Conservation (phyloP, 1,140 invertebrate genomes). For the Drosophila ficusphila region DNA sequence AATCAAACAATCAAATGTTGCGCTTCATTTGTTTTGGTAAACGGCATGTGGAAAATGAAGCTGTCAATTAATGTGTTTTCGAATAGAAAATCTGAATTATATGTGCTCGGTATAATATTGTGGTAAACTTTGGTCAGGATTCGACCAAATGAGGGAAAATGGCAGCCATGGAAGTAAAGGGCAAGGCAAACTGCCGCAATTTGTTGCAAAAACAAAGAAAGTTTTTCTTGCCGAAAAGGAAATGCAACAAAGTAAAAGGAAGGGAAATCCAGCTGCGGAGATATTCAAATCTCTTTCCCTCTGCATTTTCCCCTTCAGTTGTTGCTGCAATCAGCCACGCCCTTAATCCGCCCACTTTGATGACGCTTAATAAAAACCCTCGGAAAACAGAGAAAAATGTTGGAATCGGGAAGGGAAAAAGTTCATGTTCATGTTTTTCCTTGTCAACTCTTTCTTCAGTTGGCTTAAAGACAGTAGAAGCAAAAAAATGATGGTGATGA, state of each 20-base stretch:
- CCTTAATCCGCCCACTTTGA: slow-evolving; percentile 16
- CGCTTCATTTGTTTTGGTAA: slow-evolving; percentile 17
- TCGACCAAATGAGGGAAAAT: slow-evolving; percentile 39
- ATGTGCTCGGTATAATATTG: neutral
- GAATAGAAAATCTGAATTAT: neutral
- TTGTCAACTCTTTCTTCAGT: slow-evolving; percentile 13
- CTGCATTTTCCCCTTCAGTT: neutral
- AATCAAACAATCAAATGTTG: slow-evolving; percentile 20
- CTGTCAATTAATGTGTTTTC: slow-evolving; percentile 15
- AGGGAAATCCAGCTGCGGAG: slow-evolving; percentile 13
- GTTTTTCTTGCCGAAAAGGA: slow-evolving; percentile 29
- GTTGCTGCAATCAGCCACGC: slow-evolving; percentile 45
- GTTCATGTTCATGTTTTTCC: slow-evolving; percentile 23
- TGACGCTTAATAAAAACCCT: slow-evolving; percentile 19
- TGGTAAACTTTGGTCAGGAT: slow-evolving; percentile 19
- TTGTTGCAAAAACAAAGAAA: slow-evolving; percentile 66
- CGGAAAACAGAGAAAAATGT: neutral
- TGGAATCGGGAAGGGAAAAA: slow-evolving; percentile 7
- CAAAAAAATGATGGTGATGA: neutral
- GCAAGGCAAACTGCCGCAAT: slow-evolving; percentile 52
- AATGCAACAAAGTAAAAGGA: slow-evolving; percentile 48
- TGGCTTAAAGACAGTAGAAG: neutral
- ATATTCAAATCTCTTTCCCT: slow-evolving; percentile 47
- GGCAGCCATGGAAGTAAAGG: slow-evolving; percentile 15
- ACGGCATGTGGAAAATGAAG: slow-evolving; percentile 1